Percentiles rank a stretch among this genome's conserved stretches.
These are phyloP conservation scores for Sylvicapra grimmia DNA, from an alignment of 2,113 vertebrate species.

Conservation along the genomic window DNA sequence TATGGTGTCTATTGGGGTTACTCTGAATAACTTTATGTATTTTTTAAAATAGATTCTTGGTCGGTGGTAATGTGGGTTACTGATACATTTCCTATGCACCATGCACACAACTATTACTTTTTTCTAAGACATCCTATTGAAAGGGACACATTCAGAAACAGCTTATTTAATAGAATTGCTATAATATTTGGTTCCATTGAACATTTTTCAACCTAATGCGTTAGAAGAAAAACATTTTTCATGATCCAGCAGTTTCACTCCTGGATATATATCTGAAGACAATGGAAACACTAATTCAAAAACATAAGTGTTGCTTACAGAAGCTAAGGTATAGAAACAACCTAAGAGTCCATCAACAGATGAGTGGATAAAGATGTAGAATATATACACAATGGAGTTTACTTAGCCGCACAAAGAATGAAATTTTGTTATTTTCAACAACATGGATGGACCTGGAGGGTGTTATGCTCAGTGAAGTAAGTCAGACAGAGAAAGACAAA, in stretches of 20 bases:
- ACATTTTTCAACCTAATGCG: not conserved
- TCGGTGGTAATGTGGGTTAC: not conserved
- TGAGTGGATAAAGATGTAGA: not conserved
- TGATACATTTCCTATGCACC: not conserved
- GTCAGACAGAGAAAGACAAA: not conserved
- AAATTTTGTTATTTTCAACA: not conserved
- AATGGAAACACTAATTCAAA: not conserved
- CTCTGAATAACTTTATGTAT: not conserved
- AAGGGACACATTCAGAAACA: not conserved
- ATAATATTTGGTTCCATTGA: not conserved
- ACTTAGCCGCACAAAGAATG: not conserved
- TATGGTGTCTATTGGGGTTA: not conserved
- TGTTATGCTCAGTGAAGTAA: not conserved
- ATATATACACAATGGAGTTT: not conserved
- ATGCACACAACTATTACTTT: not conserved
- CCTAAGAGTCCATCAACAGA: not conserved
- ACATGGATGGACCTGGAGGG: not conserved
- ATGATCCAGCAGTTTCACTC: not conserved
- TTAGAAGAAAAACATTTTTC: conserved; percentile 14
- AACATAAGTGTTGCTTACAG: not conserved
- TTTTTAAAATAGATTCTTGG: not conserved
- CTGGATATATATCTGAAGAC: not conserved
- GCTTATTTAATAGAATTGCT: not conserved
- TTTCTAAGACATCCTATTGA: not conserved
- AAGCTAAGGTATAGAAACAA: not conserved